phyloP scores from a whole-genome alignment of 2,888 invertebrate species.

The Poecilobothrus nobilitatus region DNA sequence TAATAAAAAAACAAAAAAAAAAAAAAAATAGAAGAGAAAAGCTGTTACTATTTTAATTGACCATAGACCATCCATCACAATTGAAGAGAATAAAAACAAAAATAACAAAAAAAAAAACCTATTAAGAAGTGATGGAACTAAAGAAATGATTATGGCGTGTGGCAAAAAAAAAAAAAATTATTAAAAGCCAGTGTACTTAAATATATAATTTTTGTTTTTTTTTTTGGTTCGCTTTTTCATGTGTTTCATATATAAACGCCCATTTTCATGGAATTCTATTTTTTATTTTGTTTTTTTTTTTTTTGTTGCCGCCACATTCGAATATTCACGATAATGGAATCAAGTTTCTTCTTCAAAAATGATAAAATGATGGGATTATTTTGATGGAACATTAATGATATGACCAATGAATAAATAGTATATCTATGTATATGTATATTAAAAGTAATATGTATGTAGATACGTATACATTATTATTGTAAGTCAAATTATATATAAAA shows the following conservation, averaged over 20 bases:
- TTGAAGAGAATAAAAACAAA: background rate
- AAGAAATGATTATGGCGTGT: conserved; percentile 1
- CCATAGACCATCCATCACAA: background rate
- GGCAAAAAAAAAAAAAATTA: background rate
- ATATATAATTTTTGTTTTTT: too few species aligned
- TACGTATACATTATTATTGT: background rate
- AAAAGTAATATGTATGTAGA: background rate
- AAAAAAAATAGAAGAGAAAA: background rate
- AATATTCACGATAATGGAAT: background rate
- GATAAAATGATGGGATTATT: background rate
- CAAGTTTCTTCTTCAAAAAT: background rate
- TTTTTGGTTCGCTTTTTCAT: background rate
- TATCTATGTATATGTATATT: too few species aligned
- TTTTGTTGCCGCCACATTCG: background rate
- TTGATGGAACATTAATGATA: background rate
- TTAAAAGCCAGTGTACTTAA: too few species aligned
- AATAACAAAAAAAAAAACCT: background rate
- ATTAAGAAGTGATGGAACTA: background rate
- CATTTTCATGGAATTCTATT: background rate
- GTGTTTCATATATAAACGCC: background rate
- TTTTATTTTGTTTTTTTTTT: background rate
- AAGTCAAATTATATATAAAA: too few species aligned
- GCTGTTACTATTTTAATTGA: background rate
- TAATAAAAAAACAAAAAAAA: background rate
- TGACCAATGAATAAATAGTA: background rate